These are phyloP conservation scores for Hippocampus abdominalis DNA, from an alignment of 2,113 vertebrate genomes.

Conservation along the genomic window DNA sequence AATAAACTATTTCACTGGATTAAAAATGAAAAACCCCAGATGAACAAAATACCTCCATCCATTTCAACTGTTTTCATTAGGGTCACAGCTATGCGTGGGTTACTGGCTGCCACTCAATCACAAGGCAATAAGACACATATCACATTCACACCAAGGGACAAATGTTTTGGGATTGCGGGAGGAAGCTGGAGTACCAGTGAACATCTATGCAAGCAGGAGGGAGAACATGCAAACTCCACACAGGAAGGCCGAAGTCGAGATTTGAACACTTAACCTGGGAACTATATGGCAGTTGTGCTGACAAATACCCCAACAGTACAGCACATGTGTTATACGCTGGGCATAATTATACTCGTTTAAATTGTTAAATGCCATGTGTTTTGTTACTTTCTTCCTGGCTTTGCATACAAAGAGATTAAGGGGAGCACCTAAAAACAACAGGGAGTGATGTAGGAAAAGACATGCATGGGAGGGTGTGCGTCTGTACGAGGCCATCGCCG, in stretches of 20 bases:
- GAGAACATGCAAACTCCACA: not conserved
- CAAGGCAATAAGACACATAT: too few relatives aligned
- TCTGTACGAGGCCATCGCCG: slow-evolving; percentile 26
- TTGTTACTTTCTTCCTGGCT: not conserved
- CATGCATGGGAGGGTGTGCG: not conserved
- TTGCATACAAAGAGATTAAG: not conserved
- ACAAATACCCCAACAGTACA: not conserved
- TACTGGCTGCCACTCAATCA: too few relatives aligned
- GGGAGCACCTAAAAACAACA: slow-evolving; percentile 5
- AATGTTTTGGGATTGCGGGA: not conserved
- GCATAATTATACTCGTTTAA: not conserved
- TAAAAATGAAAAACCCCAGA: not conserved
- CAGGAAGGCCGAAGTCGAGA: not conserved
- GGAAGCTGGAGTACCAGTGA: not conserved
- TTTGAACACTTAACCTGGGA: not conserved
- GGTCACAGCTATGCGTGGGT: too few relatives aligned
- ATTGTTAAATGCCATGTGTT: not conserved
- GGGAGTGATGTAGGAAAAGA: slow-evolving; percentile 9
- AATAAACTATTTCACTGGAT: not conserved
- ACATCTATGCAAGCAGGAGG: not conserved
- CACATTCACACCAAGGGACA: too few relatives aligned
- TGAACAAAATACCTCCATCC: not conserved
- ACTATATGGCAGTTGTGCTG: not conserved
- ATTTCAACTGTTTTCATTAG: too few relatives aligned
- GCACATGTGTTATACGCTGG: not conserved